Percentiles rank a stretch among this genome's conserved stretches.
Conservation (phyloP, 2,113 vertebrate genomes). For the Phaethon lepturus region DNA sequence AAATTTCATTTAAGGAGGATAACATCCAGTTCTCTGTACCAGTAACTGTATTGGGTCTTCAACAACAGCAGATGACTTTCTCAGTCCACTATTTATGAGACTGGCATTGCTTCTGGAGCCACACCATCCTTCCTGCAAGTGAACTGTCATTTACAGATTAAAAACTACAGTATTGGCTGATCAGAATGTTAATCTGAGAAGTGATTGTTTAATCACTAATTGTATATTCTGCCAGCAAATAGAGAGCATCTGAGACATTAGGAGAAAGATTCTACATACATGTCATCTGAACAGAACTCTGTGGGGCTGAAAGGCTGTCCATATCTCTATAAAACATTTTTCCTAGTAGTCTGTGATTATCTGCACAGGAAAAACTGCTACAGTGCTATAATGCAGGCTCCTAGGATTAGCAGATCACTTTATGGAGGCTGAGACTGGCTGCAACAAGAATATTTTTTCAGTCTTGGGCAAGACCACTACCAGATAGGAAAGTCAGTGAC, state of each 20-base stretch:
- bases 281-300: rapidly evolving
- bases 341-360: not conserved
- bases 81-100: not conserved
- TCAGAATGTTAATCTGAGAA: not conserved
- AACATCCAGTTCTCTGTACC: not conserved
- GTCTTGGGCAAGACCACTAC: not conserved
- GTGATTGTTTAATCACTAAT: not conserved
- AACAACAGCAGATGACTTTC: not conserved
- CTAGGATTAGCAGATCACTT: not conserved
- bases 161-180: not conserved
- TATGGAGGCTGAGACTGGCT: not conserved
- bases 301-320: not conserved
- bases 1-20: not conserved
- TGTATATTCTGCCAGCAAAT: not conserved
- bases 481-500: not conserved
- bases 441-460: not conserved
- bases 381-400: not conserved
- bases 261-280: not conserved
- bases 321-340: not conserved
- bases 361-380: not conserved
- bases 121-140: not conserved
- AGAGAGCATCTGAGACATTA: not conserved
- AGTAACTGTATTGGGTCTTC: not conserved
- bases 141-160: not conserved
- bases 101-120: not conserved